Percentiles rank a stretch among this genome's conserved stretches.
Conservation (phyloP, 2,888 invertebrate species). For the Polyommatus icarus region DNA sequence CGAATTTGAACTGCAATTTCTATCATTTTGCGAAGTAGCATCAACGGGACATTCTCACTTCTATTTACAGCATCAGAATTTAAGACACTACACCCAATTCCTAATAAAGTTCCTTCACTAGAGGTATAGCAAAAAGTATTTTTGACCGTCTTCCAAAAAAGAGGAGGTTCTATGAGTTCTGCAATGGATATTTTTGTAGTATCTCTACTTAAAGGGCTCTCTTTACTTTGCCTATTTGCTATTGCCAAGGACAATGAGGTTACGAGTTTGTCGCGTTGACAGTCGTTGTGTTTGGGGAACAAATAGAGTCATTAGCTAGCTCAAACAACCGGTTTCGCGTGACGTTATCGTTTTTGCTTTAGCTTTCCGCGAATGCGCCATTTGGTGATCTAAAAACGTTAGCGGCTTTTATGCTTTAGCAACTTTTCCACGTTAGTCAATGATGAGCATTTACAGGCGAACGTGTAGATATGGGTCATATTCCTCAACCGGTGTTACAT, state of each 20-base stretch:
- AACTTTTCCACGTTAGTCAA: not conserved
- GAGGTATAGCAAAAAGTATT: too few relatives aligned
- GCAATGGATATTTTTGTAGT: not conserved
- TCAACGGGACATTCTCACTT: too few relatives aligned
- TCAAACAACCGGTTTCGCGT: conserved; percentile 23
- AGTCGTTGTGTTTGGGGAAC: not conserved
- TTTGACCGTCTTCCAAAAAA: too few relatives aligned
- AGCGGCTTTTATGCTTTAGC: not conserved
- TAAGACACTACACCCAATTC: too few relatives aligned
- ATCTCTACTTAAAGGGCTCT: not conserved
- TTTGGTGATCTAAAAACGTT: not conserved
- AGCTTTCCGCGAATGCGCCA: not conserved
- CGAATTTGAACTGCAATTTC: too few relatives aligned
- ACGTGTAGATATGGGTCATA: too few relatives aligned
- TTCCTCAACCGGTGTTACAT: too few relatives aligned
- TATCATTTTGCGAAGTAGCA: too few relatives aligned
- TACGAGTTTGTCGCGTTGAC: not conserved
- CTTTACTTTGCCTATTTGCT: not conserved
- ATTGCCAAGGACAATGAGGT: not conserved
- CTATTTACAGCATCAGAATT: too few relatives aligned
- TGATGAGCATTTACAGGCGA: too few relatives aligned
- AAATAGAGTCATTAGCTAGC: conserved; percentile 11
- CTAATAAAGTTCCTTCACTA: too few relatives aligned
- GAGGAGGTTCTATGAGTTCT: too few relatives aligned
- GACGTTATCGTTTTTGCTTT: not conserved